phyloP scores from a whole-genome alignment of 2,888 invertebrate genomes.

The Helobdella robusta region DNA sequence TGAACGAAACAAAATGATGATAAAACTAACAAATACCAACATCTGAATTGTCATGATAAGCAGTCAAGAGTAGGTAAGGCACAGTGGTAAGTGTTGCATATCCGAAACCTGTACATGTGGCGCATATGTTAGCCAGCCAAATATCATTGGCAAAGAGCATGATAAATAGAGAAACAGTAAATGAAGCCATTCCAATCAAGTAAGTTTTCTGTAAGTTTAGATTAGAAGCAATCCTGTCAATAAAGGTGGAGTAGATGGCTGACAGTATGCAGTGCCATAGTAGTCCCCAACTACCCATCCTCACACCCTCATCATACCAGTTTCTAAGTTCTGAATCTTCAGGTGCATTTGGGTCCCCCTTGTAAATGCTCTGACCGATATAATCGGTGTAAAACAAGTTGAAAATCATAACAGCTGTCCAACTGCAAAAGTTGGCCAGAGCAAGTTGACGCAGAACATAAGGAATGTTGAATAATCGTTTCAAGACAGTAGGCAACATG shows the following conservation, averaged over 20 bases:
- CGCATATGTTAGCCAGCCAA: conserved; percentile 64
- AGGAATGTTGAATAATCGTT: conserved; percentile 61
- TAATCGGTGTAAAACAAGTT: conserved; percentile 93
- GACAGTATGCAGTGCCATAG: conserved; percentile 71
- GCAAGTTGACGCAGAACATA: conserved; percentile 73
- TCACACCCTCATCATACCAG: conserved; percentile 76
- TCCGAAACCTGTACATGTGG: conserved; percentile 89
- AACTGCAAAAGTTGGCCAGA: conserved; percentile 84
- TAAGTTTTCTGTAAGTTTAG: conserved; percentile 49
- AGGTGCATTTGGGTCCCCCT: conserved; percentile 65
- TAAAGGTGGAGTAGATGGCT: conserved; percentile 66
- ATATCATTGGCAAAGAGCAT: conserved; percentile 73
- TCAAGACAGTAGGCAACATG: conserved; percentile 32
- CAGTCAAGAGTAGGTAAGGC: conserved; percentile 87
- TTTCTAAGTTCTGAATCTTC: conserved; percentile 43
- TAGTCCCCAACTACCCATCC: conserved; percentile 95
- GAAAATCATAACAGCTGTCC: conserved; percentile 95
- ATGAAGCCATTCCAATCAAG: conserved; percentile 45
- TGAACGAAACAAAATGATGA: too few relatives aligned
- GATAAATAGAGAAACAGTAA: conserved; percentile 71
- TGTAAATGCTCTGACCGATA: conserved; percentile 78
- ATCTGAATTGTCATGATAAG: conserved; percentile 79
- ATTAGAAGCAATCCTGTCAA: conserved; percentile 71
- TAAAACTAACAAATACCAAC: conserved; percentile 54
- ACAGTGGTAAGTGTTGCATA: conserved; percentile 93